These are phyloP conservation scores for Onychostruthus taczanowskii DNA, from an alignment of 2,113 vertebrate genomes.

Conservation along the genomic window DNA sequence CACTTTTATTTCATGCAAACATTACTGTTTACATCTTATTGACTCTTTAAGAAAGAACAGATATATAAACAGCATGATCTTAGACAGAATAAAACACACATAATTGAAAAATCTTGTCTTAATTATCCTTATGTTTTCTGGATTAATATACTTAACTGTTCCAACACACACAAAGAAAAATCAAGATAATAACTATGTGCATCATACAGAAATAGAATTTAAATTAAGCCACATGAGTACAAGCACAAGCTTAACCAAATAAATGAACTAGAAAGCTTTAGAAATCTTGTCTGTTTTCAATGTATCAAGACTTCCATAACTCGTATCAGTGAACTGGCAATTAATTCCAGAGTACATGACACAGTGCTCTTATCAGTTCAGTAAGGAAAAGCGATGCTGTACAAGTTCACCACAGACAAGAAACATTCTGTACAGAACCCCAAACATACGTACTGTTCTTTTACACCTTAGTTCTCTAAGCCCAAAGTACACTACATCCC, in stretches of 20 bases:
- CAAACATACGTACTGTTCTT: neutral
- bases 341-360: neutral
- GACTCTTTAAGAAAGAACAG: neutral
- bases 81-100: neutral
- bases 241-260: neutral
- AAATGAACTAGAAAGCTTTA: neutral
- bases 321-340: neutral
- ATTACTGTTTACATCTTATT: neutral
- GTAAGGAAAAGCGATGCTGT: neutral
- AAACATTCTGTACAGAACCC: neutral
- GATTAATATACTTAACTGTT: neutral
- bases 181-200: neutral
- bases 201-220: neutral
- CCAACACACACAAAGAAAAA: neutral
- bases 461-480: accelerated
- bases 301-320: neutral
- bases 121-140: neutral
- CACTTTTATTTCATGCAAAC: neutral
- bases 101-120: neutral
- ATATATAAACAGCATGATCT: neutral
- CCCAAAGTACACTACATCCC: neutral
- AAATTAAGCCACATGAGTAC: neutral
- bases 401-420: neutral
- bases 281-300: neutral
- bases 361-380: neutral